Conservation (phyloP, 2,113 vertebrate species). For the Bubo bubo region DNA sequence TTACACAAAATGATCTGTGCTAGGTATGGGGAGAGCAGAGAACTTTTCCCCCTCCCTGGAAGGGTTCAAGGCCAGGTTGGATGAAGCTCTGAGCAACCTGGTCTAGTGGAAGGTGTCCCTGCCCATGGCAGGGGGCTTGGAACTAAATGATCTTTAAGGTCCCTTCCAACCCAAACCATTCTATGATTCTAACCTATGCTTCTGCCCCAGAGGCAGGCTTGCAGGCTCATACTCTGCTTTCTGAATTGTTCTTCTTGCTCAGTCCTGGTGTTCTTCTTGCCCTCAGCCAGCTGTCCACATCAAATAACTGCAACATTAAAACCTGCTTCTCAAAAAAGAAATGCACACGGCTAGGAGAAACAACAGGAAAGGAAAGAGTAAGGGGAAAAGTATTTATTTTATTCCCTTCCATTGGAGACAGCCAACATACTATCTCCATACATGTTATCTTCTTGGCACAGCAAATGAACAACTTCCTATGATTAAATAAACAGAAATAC, state of each 20-base stretch:
- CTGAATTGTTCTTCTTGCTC: background rate
- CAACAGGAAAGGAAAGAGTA: slow-evolving; percentile 23
- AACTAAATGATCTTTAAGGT: too few species aligned
- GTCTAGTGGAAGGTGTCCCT: too few species aligned
- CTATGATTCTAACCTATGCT: background rate
- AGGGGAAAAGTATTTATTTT: background rate
- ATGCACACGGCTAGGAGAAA: background rate
- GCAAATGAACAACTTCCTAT: slow-evolving; percentile 6
- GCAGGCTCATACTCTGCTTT: background rate
- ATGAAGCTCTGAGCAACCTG: too few species aligned
- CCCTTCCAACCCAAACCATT: too few species aligned
- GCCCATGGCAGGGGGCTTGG: too few species aligned
- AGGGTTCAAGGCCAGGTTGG: too few species aligned
- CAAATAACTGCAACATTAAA: slow-evolving; percentile 30
- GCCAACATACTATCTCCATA: slow-evolving; percentile 33
- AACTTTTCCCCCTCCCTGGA: background rate
- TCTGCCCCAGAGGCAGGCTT: background rate
- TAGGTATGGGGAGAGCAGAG: background rate
- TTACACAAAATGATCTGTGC: background rate
- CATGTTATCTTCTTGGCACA: slow-evolving; percentile 29
- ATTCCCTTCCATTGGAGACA: background rate
- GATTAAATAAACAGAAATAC: slow-evolving; percentile 44
- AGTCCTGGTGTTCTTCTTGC: background rate
- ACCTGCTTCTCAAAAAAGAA: slow-evolving; percentile 1
- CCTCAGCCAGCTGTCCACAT: slow-evolving; percentile 12